A percentile compares a stretch with the other conserved stretches of the same genome.
These are phyloP conservation scores for Nasua narica DNA, from an alignment of 2,797 vertebrate species.

Conservation along the genomic window DNA sequence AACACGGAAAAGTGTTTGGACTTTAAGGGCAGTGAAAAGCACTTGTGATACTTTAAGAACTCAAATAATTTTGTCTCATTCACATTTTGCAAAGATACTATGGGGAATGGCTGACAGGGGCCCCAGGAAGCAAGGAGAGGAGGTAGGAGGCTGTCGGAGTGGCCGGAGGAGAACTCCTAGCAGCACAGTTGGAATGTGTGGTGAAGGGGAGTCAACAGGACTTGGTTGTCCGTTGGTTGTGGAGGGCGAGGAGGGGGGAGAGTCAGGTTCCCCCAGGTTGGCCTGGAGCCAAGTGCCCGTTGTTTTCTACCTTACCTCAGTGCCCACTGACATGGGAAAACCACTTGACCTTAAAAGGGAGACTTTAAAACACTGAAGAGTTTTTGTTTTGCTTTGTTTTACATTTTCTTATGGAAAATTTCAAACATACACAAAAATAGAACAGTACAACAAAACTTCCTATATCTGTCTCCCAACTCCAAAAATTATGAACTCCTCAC, in stretches of 20 bases:
- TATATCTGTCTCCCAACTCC: background rate
- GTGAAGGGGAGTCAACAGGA: background rate
- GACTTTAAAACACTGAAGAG: background rate
- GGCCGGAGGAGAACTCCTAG: background rate
- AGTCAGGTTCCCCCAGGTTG: rapidly evolving
- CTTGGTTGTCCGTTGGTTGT: background rate
- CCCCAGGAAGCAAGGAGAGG: background rate
- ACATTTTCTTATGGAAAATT: background rate
- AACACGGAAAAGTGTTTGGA: background rate
- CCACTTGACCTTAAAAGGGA: background rate
- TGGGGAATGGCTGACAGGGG: background rate
- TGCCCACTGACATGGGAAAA: background rate
- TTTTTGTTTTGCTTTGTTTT: background rate
- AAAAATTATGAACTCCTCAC: background rate
- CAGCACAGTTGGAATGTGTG: background rate
- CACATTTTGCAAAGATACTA: background rate
- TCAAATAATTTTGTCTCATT: background rate
- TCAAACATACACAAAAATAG: background rate
- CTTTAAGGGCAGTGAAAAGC: background rate
- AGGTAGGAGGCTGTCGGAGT: background rate
- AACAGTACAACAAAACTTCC: background rate
- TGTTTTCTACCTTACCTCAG: background rate
- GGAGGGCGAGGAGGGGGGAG: background rate
- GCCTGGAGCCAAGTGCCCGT: background rate
- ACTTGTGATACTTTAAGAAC: background rate